Evolutionary conservation across 1,140 invertebrate species (phyloP), one percentile per base, ranked within the genome.

Genomic region (Prorops nasuta): DNA sequence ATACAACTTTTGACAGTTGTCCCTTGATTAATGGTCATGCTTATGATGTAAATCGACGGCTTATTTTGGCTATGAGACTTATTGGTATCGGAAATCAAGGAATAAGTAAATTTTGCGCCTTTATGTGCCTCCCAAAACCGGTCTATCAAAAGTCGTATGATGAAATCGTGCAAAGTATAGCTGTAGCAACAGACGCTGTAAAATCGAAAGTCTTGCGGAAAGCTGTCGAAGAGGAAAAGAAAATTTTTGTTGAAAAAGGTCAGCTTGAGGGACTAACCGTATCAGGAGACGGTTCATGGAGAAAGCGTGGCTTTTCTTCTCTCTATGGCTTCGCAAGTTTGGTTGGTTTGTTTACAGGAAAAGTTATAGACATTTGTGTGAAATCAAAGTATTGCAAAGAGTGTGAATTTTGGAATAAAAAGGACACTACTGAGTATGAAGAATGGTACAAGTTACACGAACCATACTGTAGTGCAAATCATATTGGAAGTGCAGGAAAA

Each of bases 21-120:
- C 35, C 35, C n/a, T 8, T 37, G 17, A 37, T 37, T 37, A 37
- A 37, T 37, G 7, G 7, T 37, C 35, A 37, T 37, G 35, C 35
- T 8, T 37, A 37, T 17, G 35, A 37, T 15, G 14, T 37, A 14
- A 37, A 37, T 37, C 8, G 35, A 37, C 35, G 35, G 6, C 17
- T 37, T 15, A 37, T 14, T 8, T 37, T 8, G 6, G 35, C 14
- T 8, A 37, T 15, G 17, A 7, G 35, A 8, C 14, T 37, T 8
- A 7, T 37, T 8, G 14, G n/a, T 15, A 37, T 37, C 35, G 35
- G 35, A 37, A 37, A 17, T n/a, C 14, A 37, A 7, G 35, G 35
- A 8, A 37, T 37, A 6, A 37, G n/a, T 8, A 37, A 37, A 15
- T 37, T 37, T 17, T 37, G 35, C 14, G 35, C 35, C 4, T 37